Percentiles rank a stretch among this genome's conserved stretches.
Evolutionary conservation across 2,797 vertebrate species (phyloP).

Genomic region (Avahi laniger): DNA sequence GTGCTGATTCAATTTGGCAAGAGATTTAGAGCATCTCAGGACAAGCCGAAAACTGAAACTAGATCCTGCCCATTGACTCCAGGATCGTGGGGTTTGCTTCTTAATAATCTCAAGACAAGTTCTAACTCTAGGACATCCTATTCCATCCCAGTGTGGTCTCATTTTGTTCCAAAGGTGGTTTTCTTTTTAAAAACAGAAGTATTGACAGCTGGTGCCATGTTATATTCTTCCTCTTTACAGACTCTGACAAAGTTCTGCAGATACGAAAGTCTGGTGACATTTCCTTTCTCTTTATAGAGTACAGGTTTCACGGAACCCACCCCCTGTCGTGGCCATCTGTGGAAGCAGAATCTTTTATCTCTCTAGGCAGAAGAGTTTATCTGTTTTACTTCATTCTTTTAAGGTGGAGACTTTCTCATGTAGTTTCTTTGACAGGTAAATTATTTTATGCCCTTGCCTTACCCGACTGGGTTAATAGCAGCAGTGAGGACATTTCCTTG

Average conservation of each 20-base stretch:
- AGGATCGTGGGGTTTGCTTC: neutral
- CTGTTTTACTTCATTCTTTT: constrained; percentile 56
- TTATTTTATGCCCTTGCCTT: neutral
- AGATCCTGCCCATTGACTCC: constrained; percentile 56
- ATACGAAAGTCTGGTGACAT: constrained; percentile 49
- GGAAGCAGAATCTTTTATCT: neutral
- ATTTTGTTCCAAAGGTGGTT: constrained; percentile 66
- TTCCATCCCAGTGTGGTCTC: constrained; percentile 5
- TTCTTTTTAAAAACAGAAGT: constrained; percentile 56
- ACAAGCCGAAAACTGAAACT: constrained; percentile 67
- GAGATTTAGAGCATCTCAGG: constrained; percentile 42
- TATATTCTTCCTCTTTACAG: constrained; percentile 15
- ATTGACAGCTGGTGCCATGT: constrained; percentile 27
- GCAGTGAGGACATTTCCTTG: neutral
- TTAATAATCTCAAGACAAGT: constrained; percentile 26
- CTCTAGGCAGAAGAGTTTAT: neutral
- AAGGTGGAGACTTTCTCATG: neutral
- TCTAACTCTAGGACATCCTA: constrained; percentile 33
- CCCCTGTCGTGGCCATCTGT: constrained; percentile 13
- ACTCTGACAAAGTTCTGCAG: constrained; percentile 7
- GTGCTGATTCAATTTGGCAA: constrained; percentile 57
- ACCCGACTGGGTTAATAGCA: neutral
- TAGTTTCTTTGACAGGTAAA: neutral
- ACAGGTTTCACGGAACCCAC: constrained; percentile 21
- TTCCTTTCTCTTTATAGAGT: constrained; percentile 38